These are phyloP conservation scores for Clepsis dumicolana DNA, from an alignment of 2,888 invertebrate genomes.

Conservation along the genomic window DNA sequence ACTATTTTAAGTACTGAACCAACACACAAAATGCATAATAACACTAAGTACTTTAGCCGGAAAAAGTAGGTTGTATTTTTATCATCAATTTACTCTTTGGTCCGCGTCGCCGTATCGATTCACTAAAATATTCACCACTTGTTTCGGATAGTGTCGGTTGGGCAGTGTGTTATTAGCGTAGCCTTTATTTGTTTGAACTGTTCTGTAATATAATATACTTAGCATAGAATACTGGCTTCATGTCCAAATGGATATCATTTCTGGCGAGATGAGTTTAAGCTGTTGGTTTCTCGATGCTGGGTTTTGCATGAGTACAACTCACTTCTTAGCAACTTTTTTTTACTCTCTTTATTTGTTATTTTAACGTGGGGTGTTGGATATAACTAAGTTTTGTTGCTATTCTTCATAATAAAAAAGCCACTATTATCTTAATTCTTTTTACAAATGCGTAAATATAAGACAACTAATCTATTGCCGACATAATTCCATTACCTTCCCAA, in stretches of 20 bases:
- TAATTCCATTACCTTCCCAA: too few species aligned
- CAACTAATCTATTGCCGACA: too few species aligned
- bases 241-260: neutral
- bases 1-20: neutral
- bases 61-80: slow-evolving; percentile 47
- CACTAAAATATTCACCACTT: slow-evolving; percentile 60
- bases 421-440: too few species aligned
- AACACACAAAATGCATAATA: slow-evolving; percentile 30
- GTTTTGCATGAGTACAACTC: neutral
- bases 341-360: too few species aligned
- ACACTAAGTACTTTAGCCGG: slow-evolving; percentile 10
- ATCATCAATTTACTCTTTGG: slow-evolving; percentile 46
- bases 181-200: slow-evolving; percentile 39
- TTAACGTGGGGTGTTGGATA: too few species aligned
- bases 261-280: too few species aligned
- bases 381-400: too few species aligned
- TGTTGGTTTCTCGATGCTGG: neutral
- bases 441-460: too few species aligned
- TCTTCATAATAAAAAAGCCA: too few species aligned
- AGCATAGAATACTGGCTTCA: neutral
- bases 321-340: too few species aligned
- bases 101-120: slow-evolving; percentile 55
- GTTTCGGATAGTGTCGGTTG: slow-evolving; percentile 51
- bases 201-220: slow-evolving; percentile 1
- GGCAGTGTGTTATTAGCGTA: slow-evolving; percentile 46